phyloP scores from a whole-genome alignment of 2,113 vertebrate species.

The Crotalus viridis region DNA sequence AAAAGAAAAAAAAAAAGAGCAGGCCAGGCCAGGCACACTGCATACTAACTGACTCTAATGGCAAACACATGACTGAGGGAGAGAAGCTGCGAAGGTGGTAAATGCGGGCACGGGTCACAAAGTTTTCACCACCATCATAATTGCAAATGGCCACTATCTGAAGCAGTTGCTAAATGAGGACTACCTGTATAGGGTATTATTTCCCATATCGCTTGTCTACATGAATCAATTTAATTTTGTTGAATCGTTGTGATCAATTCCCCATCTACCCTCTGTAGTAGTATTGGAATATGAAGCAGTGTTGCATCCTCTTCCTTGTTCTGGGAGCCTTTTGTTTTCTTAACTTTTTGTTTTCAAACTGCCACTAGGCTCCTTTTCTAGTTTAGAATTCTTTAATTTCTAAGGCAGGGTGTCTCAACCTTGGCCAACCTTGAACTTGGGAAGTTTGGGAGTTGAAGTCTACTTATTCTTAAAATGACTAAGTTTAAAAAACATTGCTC shows the following conservation, averaged over 20 bases:
- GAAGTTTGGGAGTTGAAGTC: too few species aligned
- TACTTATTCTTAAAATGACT: background rate
- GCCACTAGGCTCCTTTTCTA: background rate
- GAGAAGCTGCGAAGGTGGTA: background rate
- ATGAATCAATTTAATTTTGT: background rate
- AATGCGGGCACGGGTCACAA: background rate
- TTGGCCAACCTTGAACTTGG: background rate
- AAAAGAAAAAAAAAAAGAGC: too few species aligned
- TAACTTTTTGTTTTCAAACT: background rate
- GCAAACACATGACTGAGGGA: background rate
- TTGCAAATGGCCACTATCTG: background rate
- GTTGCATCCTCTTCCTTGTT: background rate
- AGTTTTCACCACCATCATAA: background rate
- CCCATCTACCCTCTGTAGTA: background rate
- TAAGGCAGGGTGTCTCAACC: background rate
- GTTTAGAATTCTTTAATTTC: background rate
- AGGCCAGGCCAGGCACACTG: background rate
- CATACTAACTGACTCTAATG: background rate
- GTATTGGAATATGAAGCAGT: background rate
- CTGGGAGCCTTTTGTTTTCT: background rate
- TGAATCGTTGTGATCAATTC: background rate
- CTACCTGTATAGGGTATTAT: background rate
- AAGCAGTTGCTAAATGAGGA: background rate
- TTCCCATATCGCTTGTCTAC: background rate
- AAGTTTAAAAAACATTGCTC: background rate